These are phyloP conservation scores for Epirrhoe alternata DNA, from an alignment of 2,888 invertebrate genomes.

Conservation along the genomic window DNA sequence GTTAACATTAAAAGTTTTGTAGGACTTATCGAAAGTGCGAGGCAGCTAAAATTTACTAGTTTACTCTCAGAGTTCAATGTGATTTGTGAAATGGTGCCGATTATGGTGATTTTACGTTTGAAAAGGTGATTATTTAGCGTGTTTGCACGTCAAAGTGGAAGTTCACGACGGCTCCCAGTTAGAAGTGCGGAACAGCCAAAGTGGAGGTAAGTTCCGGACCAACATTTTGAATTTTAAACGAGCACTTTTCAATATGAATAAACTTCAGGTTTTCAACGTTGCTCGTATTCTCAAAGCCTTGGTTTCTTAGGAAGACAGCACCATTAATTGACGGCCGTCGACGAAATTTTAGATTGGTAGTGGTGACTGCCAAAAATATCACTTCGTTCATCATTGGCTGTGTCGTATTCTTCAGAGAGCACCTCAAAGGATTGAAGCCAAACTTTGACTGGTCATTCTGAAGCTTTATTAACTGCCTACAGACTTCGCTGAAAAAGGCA, in stretches of 20 bases:
- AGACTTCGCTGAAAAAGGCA: too few species aligned
- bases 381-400: too few species aligned
- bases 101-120: slow-evolving; percentile 68
- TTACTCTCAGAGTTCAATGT: slow-evolving; percentile 62
- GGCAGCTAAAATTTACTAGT: slow-evolving; percentile 49
- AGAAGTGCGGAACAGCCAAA: slow-evolving; percentile 54
- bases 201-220: slow-evolving; percentile 65
- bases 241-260: slow-evolving; percentile 66
- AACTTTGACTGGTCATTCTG: too few species aligned
- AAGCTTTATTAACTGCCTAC: too few species aligned
- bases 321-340: neutral
- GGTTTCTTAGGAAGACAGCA: neutral
- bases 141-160: slow-evolving; percentile 61
- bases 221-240: slow-evolving; percentile 53
- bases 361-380: too few species aligned
- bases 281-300: slow-evolving; percentile 42
- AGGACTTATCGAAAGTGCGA: slow-evolving; percentile 7
- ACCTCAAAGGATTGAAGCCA: too few species aligned
- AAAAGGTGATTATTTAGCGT: slow-evolving; percentile 69
- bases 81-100: slow-evolving; percentile 74
- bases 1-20: neutral
- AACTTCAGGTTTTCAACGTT: slow-evolving; percentile 42
- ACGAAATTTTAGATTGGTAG: neutral
- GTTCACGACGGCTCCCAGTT: slow-evolving; percentile 57
- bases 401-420: too few species aligned